phyloP scores from a whole-genome alignment of 2,113 vertebrate genomes.

The Microcebus jonahi region DNA sequence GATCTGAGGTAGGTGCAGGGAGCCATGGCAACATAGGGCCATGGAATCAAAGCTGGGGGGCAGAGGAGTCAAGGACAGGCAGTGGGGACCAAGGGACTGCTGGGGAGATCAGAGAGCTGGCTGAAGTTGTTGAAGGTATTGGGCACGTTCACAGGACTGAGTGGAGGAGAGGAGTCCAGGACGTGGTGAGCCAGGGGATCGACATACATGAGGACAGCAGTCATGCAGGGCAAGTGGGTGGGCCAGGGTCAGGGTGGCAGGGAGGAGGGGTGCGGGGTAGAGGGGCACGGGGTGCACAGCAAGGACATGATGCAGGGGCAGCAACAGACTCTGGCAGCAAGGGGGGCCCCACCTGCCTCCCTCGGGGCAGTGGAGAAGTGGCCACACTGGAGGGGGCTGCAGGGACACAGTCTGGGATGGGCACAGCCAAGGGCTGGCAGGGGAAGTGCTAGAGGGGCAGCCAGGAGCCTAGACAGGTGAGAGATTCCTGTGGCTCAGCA shows the following conservation, averaged over 20 bases:
- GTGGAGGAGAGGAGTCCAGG: background rate
- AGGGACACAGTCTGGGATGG: background rate
- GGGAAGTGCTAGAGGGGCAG: background rate
- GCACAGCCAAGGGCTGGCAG: background rate
- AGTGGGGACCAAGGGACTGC: background rate
- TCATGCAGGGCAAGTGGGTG: background rate
- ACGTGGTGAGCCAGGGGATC: background rate
- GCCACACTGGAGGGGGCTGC: background rate
- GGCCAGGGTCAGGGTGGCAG: background rate
- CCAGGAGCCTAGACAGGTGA: background rate
- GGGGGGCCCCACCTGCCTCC: too few species aligned
- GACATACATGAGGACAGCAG: background rate
- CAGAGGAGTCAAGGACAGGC: background rate
- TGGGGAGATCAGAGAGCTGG: too few species aligned
- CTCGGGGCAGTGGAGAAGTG: background rate
- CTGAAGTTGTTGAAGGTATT: background rate
- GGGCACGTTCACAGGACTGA: background rate
- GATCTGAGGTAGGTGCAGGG: background rate
- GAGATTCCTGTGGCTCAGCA: background rate
- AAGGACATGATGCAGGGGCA: background rate
- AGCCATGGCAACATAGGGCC: background rate
- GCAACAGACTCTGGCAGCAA: background rate
- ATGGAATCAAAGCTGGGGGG: background rate
- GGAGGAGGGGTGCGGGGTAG: background rate
- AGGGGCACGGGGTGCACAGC: background rate